Conservation (phyloP, 92 coral and sea anemone species). For the Metridium senile region DNA sequence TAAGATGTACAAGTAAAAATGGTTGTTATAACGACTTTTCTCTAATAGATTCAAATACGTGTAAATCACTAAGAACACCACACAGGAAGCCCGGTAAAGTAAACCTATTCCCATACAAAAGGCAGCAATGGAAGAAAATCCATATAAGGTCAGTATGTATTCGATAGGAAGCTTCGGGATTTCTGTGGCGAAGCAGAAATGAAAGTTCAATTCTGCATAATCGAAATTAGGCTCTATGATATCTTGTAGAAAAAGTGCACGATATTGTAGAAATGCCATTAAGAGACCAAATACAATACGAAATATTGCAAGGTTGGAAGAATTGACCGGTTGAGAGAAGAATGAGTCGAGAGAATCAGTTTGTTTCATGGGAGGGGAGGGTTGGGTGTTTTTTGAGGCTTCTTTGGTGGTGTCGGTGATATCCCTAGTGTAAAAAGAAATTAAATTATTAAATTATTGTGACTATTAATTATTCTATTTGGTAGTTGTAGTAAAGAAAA, state of each 20-base stretch:
- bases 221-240: constrained; percentile 45
- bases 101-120: constrained; percentile 52
- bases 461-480: too few relatives aligned
- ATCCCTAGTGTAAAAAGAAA: too few relatives aligned
- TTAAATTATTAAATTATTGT: too few relatives aligned
- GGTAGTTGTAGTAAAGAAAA: not conserved
- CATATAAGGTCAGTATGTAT: constrained; percentile 14
- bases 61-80: constrained; percentile 41
- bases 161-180: constrained; percentile 36
- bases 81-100: constrained; percentile 55
- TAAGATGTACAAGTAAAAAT: constrained; percentile 49
- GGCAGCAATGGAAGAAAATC: constrained; percentile 40
- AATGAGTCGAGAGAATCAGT: constrained; percentile 5
- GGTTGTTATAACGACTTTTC: constrained; percentile 62
- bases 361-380: constrained; percentile 15
- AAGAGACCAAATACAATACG: constrained; percentile 49
- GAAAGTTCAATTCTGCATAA: constrained; percentile 55
- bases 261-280: constrained; percentile 54
- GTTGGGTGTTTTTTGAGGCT: not conserved
- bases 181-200: constrained; percentile 49
- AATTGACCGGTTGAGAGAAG: constrained; percentile 35
- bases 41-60: constrained; percentile 49
- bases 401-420: not conserved
- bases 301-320: constrained; percentile 47
- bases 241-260: constrained; percentile 44